Conservation (phyloP, 2,888 invertebrate genomes). For the Cephus runcator region DNA sequence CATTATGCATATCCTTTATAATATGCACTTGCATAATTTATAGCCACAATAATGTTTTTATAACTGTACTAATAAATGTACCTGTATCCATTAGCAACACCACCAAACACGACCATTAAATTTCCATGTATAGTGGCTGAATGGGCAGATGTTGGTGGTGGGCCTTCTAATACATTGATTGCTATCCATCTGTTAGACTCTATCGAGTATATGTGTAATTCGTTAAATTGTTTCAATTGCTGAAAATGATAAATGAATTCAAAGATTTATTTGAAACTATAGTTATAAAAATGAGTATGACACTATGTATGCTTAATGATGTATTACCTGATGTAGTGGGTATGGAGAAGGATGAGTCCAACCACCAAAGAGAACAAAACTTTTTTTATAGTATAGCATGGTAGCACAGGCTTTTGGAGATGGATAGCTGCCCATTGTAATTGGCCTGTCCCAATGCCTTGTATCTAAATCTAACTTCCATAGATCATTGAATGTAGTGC, state of each 20-base stretch:
- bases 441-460: constrained; percentile 85
- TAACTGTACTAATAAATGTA: constrained; percentile 31
- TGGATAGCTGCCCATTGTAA: constrained; percentile 89
- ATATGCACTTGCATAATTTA: constrained; percentile 19
- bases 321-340: constrained; percentile 79
- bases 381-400: constrained; percentile 87
- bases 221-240: constrained; percentile 88
- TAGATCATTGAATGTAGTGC: constrained; percentile 96
- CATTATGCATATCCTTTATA: neutral
- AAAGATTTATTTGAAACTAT: neutral
- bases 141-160: constrained; percentile 91
- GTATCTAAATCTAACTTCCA: constrained; percentile 92
- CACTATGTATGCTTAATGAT: neutral
- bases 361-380: constrained; percentile 90
- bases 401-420: constrained; percentile 96
- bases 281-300: neutral
- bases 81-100: constrained; percentile 61
- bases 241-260: constrained; percentile 43
- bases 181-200: constrained; percentile 82
- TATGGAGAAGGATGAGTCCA: constrained; percentile 93
- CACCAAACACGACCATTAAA: constrained; percentile 87
- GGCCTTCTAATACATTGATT: constrained; percentile 72
- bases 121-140: constrained; percentile 87
- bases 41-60: constrained; percentile 23
- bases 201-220: constrained; percentile 89